Base-by-base conservation (phyloP, 2,113 vertebrate species). In the Nesogale talazaci region DNA sequence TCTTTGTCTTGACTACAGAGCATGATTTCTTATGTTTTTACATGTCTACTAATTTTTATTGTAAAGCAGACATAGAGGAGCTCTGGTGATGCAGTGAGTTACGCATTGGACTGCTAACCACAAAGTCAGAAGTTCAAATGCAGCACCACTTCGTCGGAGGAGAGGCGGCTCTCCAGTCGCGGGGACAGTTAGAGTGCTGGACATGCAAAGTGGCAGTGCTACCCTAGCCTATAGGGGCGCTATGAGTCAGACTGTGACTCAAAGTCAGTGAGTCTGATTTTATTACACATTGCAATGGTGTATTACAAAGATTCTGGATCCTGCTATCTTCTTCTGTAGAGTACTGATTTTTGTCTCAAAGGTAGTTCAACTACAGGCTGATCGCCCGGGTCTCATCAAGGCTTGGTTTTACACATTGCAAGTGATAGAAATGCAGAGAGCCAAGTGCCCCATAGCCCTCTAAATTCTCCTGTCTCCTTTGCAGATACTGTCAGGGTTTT, bases 301-400 rank as follows among this genome's bases (percentile, higher is more conserved):
- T 6, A 38, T 80, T 84, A 46, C 36, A 88, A 76, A 93, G 42
- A 95, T 81, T 81, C n/a, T 85, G 22, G 38, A 72, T 86, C 88
- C 42, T 88, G 10, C 56, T 91, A 52, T 52, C 46, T 52, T 91
- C 22, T 59, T 77, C 63, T 76, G 52, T 67, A 76, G 74, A 75
- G 16, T 79, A 72, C 25, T 69, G n/a, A 80, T 88, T 91, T 83
- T 91, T 83, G 72, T 70, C 85, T 20, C 42, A 36, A 31, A 56
- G 84, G 22, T 52, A 61, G 29, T 88, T 90, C 27, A 78, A 77
- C 70, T 76, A 93, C 19, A 88, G 46, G 46, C 46, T 52, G 46
- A 52, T 52, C 6, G 14, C 46, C 46, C 14, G 14, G 31, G 83
- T 92, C 29, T 38, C 36, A 67, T 52, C 1, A 83, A 93, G 65